Evolutionary conservation across 2,888 invertebrate species (phyloP), one percentile per base, ranked within the genome.

Genomic region (Encarsia formosa): DNA sequence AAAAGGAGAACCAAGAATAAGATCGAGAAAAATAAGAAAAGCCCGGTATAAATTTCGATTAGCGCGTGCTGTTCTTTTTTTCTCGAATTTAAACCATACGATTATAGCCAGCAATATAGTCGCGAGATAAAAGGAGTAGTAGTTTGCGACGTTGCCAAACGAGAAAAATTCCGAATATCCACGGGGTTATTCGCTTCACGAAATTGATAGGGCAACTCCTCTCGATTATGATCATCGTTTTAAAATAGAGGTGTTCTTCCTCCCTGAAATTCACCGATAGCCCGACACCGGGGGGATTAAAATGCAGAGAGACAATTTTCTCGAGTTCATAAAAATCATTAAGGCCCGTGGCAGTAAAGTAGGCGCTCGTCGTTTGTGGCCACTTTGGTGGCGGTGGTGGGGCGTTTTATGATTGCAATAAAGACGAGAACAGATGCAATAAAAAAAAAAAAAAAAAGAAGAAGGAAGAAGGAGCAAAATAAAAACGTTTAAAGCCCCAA

Each of bases 191-290:
- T n/a, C n/a, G n/a, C n/a, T n/a, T n/a, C n/a, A 41, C 52, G 35
- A 52, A 60, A 61, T 61, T 61, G 58, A 61, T 62, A 62, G 59
- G 47, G 54, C 61, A 54, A 61, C 52, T 57, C 49, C n/a, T 48
- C 50, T 47, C 59, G 59, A 58, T 59, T 59, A 60, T 51, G 47
- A 46, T 54, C 48, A 51, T 54, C 51, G 43, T 43, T 44, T 51
- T 51, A 40, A 51, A 54, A 51, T 54, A 54, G 54, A 24, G 24
- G 16, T n/a, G n/a, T n/a, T n/a, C 22, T 20, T 35, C 43, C 41
- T 32, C 41, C 32, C 46, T 46, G 41, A 51, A 55, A 51, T 48
- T 49, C 48, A 35, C 20, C 20, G 13, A 15, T 20, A 23, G 24
- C n/a, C n/a, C n/a, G n/a, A n/a, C n/a, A n/a, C n/a, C n/a, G 40